Evolutionary conservation across 2,797 vertebrate genomes (phyloP).

Genomic region (Pseudopleuronectes americanus): DNA sequence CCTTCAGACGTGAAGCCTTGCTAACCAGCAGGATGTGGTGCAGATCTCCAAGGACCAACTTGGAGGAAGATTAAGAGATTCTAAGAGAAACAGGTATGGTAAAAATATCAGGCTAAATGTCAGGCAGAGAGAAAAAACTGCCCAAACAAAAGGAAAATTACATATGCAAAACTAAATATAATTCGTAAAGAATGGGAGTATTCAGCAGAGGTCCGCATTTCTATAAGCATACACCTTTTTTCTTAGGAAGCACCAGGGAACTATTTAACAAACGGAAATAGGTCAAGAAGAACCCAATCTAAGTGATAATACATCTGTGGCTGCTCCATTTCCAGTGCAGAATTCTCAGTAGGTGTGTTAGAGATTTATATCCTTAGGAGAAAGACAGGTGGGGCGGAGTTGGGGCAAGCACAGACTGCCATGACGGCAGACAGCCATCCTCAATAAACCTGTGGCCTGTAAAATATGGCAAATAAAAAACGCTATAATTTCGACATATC

Average conservation of each 20-base stretch:
- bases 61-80: background rate
- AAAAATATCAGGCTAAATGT: background rate
- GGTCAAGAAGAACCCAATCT: slow-evolving; percentile 61
- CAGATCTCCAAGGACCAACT: background rate
- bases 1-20: slow-evolving; percentile 16
- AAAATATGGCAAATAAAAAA: slow-evolving; percentile 36
- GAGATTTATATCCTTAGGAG: slow-evolving; percentile 64
- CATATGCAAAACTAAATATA: background rate
- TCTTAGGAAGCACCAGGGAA: slow-evolving; percentile 6
- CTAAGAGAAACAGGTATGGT: background rate
- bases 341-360: slow-evolving; percentile 59
- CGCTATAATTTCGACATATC: slow-evolving; percentile 20
- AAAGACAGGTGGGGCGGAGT: slow-evolving; percentile 20
- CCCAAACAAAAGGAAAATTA: background rate
- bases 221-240: slow-evolving; percentile 1
- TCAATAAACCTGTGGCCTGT: slow-evolving; percentile 41
- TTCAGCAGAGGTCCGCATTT: slow-evolving; percentile 14
- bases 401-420: background rate
- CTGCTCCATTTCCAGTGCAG: slow-evolving; percentile 52
- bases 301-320: slow-evolving; percentile 51
- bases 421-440: slow-evolving; percentile 24
- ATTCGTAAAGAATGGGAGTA: slow-evolving; percentile 3
- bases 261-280: slow-evolving; percentile 47
- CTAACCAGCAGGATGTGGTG: background rate
- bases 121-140: background rate